Evolutionary conservation across 2,888 invertebrate species (phyloP).

Genomic region (Elegia similella): DNA sequence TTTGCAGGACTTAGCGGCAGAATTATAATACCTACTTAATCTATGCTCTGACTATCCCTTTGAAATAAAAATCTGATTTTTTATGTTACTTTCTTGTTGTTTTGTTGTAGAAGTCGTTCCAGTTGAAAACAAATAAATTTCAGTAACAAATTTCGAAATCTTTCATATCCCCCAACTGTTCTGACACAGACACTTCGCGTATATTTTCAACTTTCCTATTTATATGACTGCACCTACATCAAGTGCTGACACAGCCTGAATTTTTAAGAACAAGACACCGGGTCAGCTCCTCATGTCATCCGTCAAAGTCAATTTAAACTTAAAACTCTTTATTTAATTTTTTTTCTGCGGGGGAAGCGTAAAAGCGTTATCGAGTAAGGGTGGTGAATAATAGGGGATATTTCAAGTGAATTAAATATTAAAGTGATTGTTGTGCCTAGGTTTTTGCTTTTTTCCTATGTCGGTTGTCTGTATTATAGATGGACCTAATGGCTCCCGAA

Average conservation of each 20-base stretch:
- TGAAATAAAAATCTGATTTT: too few species aligned
- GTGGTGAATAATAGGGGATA: constrained; percentile 63
- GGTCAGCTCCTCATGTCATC: constrained; percentile 64
- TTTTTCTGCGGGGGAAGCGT: constrained; percentile 53
- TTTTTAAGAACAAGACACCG: constrained; percentile 68
- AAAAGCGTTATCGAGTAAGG: constrained; percentile 74
- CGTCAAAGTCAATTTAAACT: constrained; percentile 77
- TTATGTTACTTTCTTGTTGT: too few species aligned
- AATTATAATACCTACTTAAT: too few species aligned
- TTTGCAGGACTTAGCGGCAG: too few species aligned
- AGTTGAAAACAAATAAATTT: too few species aligned
- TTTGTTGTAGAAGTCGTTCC: too few species aligned
- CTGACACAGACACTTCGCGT: too few species aligned
- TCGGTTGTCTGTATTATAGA: constrained; percentile 16
- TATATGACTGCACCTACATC: constrained; percentile 39
- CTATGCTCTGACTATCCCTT: too few species aligned
- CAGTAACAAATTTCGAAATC: background rate
- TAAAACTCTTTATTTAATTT: constrained; percentile 71
- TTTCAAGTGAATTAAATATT: constrained; percentile 68
- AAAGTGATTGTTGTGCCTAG: constrained; percentile 39
- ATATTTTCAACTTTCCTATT: background rate
- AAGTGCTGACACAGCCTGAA: constrained; percentile 60
- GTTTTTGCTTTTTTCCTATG: constrained; percentile 23
- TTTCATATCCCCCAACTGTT: background rate
- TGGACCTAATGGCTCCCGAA: constrained; percentile 10